Evolutionary conservation across 2,113 vertebrate species (phyloP).

Genomic region (Anolis sagrei): DNA sequence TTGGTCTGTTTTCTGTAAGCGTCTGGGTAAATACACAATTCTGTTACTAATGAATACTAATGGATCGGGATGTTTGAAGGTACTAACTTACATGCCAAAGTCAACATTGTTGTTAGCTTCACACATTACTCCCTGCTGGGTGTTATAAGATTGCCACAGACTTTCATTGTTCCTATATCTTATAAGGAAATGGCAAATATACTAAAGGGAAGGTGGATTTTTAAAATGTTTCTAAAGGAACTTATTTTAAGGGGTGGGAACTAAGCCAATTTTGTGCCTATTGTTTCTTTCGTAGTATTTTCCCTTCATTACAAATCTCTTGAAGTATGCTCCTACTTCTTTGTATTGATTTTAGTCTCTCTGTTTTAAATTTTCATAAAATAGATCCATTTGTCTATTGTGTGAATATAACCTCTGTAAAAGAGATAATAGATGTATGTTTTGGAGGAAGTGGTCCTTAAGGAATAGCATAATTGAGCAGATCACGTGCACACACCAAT

Average conservation of each 20-base stretch:
- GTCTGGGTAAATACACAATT: slow-evolving; percentile 51
- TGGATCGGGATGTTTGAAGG: slow-evolving; percentile 26
- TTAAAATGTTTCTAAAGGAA: slow-evolving; percentile 3
- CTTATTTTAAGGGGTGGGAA: neutral
- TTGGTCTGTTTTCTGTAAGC: slow-evolving; percentile 39
- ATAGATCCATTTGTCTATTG: slow-evolving; percentile 14
- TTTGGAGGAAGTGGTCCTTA: neutral
- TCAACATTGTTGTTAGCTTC: slow-evolving; percentile 41
- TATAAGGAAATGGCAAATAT: slow-evolving; percentile 1
- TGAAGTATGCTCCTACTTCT: slow-evolving; percentile 14
- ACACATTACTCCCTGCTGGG: neutral
- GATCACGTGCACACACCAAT: slow-evolving; percentile 22
- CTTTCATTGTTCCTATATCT: neutral
- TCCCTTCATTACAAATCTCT: neutral
- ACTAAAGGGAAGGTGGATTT: neutral
- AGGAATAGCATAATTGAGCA: slow-evolving; percentile 23
- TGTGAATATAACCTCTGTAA: slow-evolving; percentile 1
- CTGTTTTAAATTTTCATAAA: slow-evolving; percentile 19
- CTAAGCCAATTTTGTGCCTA: neutral
- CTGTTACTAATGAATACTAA: slow-evolving; percentile 50
- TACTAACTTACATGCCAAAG: slow-evolving; percentile 2
- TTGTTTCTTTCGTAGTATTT: slow-evolving; percentile 7
- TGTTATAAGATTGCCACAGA: neutral
- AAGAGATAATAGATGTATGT: neutral
- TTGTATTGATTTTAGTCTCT: slow-evolving; percentile 25